phyloP scores from a whole-genome alignment of 2,888 invertebrate genomes.

The Dasysyrphus tricinctus region DNA sequence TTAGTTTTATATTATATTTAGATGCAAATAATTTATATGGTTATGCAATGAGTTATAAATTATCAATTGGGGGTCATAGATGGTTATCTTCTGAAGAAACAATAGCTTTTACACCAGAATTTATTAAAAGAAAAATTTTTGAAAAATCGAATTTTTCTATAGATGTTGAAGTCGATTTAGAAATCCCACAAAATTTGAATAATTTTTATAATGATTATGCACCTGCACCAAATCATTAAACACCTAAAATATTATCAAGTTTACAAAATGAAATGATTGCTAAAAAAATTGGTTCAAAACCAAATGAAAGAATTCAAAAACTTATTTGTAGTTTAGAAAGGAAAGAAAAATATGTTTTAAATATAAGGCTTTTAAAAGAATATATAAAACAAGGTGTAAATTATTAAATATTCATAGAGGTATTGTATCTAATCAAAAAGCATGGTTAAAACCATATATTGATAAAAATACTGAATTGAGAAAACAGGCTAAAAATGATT shows the following conservation, averaged over 20 bases:
- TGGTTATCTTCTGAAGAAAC: neutral
- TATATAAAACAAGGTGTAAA: slow-evolving; percentile 77
- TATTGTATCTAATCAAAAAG: slow-evolving; percentile 77
- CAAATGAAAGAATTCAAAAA: slow-evolving; percentile 37
- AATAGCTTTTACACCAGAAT: too few species aligned
- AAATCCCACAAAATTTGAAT: slow-evolving; percentile 31
- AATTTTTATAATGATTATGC: slow-evolving; percentile 36
- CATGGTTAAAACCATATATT: slow-evolving; percentile 78
- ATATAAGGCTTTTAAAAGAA: slow-evolving; percentile 39
- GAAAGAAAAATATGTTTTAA: slow-evolving; percentile 28
- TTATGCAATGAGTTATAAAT: slow-evolving; percentile 35
- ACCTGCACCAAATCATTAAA: slow-evolving; percentile 29
- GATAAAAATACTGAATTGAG: slow-evolving; percentile 77
- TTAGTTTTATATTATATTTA: slow-evolving; percentile 29
- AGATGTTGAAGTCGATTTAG: slow-evolving; percentile 36
- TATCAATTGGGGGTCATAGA: slow-evolving; percentile 15
- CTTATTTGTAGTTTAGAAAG: slow-evolving; percentile 28
- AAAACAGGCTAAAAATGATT: slow-evolving; percentile 78
- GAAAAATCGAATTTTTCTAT: neutral
- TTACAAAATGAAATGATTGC: slow-evolving; percentile 30
- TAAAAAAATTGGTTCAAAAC: slow-evolving; percentile 44
- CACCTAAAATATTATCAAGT: neutral
- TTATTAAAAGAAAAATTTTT: neutral
- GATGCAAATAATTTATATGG: slow-evolving; percentile 40
- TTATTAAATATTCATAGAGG: slow-evolving; percentile 78